These are phyloP conservation scores for Synchiropus splendidus DNA, from an alignment of 2,113 vertebrate species.

Conservation along the genomic window DNA sequence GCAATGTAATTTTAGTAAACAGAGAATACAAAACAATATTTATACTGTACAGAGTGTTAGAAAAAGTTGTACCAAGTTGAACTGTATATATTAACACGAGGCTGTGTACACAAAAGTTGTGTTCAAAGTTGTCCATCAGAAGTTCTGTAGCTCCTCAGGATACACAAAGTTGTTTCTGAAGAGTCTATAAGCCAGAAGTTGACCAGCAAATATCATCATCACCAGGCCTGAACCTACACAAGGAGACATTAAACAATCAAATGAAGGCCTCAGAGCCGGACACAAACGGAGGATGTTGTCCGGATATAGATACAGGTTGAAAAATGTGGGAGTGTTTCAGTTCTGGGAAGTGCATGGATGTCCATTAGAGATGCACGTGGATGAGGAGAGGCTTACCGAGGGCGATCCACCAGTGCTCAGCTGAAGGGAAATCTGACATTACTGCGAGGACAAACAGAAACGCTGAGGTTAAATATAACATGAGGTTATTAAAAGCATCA, in stretches of 20 bases:
- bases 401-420: constrained; percentile 71
- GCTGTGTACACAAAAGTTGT: too few species aligned
- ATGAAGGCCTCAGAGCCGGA: neutral
- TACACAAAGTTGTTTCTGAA: constrained; percentile 84
- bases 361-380: constrained; percentile 1
- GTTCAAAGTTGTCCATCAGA: constrained; percentile 61
- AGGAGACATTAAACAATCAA: constrained; percentile 5
- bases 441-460: constrained; percentile 41
- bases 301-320: too few species aligned
- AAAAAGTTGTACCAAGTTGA: constrained; percentile 13
- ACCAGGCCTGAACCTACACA: constrained; percentile 74
- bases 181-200: constrained; percentile 78
- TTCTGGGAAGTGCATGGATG: neutral
- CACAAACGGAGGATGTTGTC: neutral
- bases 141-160: constrained; percentile 74
- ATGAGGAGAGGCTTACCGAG: constrained; percentile 51
- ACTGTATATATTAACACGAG: too few species aligned
- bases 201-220: constrained; percentile 81
- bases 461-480: too few species aligned
- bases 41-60: constrained; percentile 36
- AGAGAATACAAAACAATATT: constrained; percentile 44
- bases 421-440: constrained; percentile 66
- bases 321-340: too few species aligned
- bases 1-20: constrained; percentile 4
- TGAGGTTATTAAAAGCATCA: too few species aligned